These are phyloP conservation scores for Clytia hemisphaerica DNA, from an alignment of 30 jellyfish, hydroid and myxozoan genomes.

Conservation along the genomic window DNA sequence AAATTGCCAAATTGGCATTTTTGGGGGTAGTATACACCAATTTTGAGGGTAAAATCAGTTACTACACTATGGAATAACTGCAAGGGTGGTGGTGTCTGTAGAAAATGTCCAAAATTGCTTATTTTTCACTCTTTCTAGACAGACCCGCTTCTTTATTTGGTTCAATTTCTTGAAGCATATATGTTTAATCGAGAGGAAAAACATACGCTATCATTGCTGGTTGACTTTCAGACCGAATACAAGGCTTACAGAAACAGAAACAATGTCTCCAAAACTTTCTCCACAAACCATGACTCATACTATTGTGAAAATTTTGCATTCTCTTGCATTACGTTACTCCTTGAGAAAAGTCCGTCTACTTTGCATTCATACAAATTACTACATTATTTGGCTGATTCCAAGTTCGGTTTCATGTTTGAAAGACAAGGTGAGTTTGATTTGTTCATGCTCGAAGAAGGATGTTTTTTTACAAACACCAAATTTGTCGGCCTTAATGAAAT, in stretches of 20 bases:
- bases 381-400: conserved; percentile 15
- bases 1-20: too few species aligned
- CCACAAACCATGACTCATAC: not conserved
- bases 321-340: conserved; percentile 1
- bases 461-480: too few species aligned
- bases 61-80: too few species aligned
- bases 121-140: not conserved
- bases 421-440: conserved; percentile 4
- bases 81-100: too few species aligned
- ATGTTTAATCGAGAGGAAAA: not conserved
- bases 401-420: conserved; percentile 19
- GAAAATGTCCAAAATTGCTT: not conserved
- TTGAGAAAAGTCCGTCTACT: conserved; percentile 1
- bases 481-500: too few species aligned
- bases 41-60: too few species aligned
- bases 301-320: conserved; percentile 24
- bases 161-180: conserved; percentile 18
- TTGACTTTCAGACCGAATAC: conserved; percentile 5
- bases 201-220: not conserved
- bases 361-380: not conserved
- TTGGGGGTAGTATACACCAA: too few species aligned
- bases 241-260: not conserved
- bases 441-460: too few species aligned
- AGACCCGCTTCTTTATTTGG: not conserved
- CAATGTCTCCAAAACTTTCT: not conserved